Evolutionary conservation across 2,113 vertebrate species (phyloP).

Genomic region (Gallinago paraguaiae): DNA sequence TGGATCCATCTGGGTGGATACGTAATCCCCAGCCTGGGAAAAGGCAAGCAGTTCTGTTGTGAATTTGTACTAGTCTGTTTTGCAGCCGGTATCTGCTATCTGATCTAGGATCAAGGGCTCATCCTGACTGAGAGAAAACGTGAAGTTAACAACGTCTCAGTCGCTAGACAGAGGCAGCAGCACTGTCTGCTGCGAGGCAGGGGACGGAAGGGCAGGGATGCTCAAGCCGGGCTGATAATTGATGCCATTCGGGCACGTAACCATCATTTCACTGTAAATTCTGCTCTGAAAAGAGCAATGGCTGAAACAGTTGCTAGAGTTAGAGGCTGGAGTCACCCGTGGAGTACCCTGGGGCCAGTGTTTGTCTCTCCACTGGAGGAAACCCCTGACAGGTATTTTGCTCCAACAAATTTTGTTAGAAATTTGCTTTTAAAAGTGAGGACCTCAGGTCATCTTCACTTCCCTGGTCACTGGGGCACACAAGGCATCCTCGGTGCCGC

Average conservation of each 20-base stretch:
- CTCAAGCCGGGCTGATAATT: background rate
- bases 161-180: background rate
- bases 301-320: background rate
- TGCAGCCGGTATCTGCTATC: background rate
- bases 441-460: background rate
- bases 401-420: background rate
- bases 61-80: background rate
- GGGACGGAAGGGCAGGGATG: background rate
- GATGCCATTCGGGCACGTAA: rapidly evolving
- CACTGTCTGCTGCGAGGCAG: background rate
- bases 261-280: background rate
- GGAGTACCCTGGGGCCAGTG: rapidly evolving
- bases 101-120: background rate
- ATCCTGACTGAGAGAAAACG: background rate
- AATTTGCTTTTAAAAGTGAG: background rate
- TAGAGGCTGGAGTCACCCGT: background rate
- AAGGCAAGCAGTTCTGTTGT: background rate
- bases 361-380: background rate
- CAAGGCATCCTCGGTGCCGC: rapidly evolving
- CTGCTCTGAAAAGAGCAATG: background rate
- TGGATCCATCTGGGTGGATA: rapidly evolving
- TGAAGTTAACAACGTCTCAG: background rate
- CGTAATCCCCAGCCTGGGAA: background rate
- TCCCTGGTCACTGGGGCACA: rapidly evolving
- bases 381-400: background rate